Conservation (phyloP, 1,140 invertebrate species). For the Anastrepha obliqua region DNA sequence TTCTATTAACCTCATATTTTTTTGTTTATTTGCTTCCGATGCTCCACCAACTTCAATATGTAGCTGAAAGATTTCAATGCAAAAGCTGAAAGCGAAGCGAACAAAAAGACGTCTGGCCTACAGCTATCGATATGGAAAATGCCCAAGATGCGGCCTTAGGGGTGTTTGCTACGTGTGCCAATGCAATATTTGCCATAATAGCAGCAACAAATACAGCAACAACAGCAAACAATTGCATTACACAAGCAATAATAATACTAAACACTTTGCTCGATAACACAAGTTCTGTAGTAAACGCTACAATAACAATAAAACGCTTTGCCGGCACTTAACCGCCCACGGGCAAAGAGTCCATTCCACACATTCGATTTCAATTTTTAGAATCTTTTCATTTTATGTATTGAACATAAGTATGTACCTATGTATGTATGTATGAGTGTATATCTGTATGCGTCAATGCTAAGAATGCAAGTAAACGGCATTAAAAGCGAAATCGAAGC, state of each 20-base stretch:
- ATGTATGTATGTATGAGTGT: no score
- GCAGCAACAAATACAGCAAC: neutral
- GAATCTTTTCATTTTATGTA: neutral
- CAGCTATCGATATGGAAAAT: no score
- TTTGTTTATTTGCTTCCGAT: no score
- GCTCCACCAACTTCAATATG: no score
- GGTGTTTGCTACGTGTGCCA: neutral
- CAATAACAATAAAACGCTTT: conserved; percentile 46
- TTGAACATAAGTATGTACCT: neutral
- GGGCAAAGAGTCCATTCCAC: neutral
- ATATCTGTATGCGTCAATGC: neutral
- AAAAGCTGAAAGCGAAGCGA: no score
- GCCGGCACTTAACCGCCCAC: neutral
- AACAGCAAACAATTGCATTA: conserved; percentile 27
- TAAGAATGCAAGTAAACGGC: neutral
- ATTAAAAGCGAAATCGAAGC: neutral
- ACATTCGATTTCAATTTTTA: conserved; percentile 33
- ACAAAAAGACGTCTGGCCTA: no score
- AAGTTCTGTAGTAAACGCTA: neutral
- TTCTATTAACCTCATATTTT: no score
- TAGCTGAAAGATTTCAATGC: no score
- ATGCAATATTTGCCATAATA: conserved; percentile 29
- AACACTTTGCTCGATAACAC: conserved; percentile 12
- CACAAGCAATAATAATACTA: conserved; percentile 26
- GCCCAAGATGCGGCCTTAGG: neutral